Evolutionary conservation across 2,113 vertebrate genomes (phyloP), one percentile per base, ranked within the genome.

Genomic region (Elephas maximus): DNA sequence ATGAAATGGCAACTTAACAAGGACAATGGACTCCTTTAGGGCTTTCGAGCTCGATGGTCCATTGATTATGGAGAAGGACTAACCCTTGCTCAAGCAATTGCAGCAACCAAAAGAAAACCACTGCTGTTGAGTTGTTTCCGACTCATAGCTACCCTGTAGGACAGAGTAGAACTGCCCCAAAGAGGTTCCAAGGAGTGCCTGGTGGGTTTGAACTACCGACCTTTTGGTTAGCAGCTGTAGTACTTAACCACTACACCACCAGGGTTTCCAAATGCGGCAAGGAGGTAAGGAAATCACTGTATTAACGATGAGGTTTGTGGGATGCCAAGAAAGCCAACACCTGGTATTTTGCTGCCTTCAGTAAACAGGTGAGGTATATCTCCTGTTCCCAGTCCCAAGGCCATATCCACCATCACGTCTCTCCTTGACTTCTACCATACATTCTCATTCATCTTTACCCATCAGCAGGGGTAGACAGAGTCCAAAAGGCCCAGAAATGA

Each of bases 1-100:
- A 84, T 90, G 60, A 91, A 94, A 95, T 11, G 21, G 2, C 15
- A 88, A 92, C 60, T 77, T 90, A 84, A 8, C 33, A 79, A 94
- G 74, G 91, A 80, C 48, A 60, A 92, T 78, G 41, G 82, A 26
- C 37, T 89, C 57, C 18, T 51, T 79, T 37, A 73, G 83, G 41
- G n/a, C 48, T 90, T 63, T 10, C 14, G 51, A 91, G 53, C 24
- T 45, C 74, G 89, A 65, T 28, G 18, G 57, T 30, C 24, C 45
- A 69, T 79, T 44, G 37, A 51, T 80, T 86, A 21, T 0, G 1
- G 30, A 57, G 3, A 62, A 4, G 37, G 37, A 57, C 28, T 44
- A 44, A 77, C 45, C 33, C 60, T 97, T 93, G 33, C 45, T 81
- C 83, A 53, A 74, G 17, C 20, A 23, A 18, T 80, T 77, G 51